phyloP scores from a whole-genome alignment of 2,113 vertebrate species.

The Pseudolaguvia tuberculata region DNA sequence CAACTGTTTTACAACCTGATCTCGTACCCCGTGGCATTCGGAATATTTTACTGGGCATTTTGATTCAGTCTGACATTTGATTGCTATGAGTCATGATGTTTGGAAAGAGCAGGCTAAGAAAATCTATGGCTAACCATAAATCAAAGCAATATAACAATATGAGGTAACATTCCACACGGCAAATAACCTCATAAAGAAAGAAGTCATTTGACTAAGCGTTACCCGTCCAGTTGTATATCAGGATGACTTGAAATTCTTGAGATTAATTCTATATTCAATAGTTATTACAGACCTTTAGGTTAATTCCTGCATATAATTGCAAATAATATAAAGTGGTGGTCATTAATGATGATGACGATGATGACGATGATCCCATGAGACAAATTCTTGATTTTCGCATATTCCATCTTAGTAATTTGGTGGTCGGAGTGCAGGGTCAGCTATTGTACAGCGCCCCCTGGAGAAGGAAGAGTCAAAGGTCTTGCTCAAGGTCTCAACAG shows the following conservation, averaged over 20 bases:
- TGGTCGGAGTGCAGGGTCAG: too few species aligned
- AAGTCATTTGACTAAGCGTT: not conserved
- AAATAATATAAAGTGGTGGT: too few species aligned
- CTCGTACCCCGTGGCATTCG: slow-evolving; percentile 38
- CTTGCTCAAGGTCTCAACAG: too few species aligned
- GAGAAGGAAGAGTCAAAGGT: too few species aligned
- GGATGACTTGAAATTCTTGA: not conserved
- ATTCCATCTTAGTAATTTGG: too few species aligned
- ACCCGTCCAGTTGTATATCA: not conserved
- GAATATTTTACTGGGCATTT: slow-evolving; percentile 22
- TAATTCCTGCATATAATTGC: too few species aligned
- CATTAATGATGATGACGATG: too few species aligned
- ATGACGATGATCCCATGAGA: too few species aligned
- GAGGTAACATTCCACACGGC: not conserved
- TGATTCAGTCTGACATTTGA: slow-evolving; percentile 7
- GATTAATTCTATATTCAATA: not conserved
- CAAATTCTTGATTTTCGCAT: too few species aligned
- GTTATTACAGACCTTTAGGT: not conserved
- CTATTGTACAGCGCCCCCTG: too few species aligned
- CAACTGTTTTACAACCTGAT: slow-evolving; percentile 27
- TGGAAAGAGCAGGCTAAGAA: slow-evolving; percentile 25
- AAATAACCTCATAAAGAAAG: slow-evolving; percentile 4
- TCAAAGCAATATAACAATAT: slow-evolving; percentile 2
- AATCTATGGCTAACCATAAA: slow-evolving; percentile 13
- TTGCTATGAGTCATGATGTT: slow-evolving; percentile 36